phyloP scores from a whole-genome alignment of 2,113 vertebrate species.

The Spheniscus mendiculus region DNA sequence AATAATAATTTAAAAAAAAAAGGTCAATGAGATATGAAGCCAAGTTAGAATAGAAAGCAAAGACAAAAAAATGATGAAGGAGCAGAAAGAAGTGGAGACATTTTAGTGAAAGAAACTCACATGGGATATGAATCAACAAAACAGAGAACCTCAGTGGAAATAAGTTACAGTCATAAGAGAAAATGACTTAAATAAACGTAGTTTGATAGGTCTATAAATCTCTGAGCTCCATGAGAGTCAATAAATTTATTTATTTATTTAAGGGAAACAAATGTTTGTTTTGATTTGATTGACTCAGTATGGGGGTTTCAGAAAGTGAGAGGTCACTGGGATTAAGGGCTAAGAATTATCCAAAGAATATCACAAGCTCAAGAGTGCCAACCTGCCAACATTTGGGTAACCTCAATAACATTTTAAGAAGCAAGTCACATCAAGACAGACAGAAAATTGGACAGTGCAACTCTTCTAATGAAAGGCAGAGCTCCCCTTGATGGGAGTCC shows the following conservation, averaged over 20 bases:
- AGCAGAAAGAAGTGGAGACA: background rate
- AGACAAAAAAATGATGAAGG: background rate
- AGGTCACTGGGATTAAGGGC: background rate
- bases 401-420: background rate
- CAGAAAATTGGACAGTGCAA: background rate
- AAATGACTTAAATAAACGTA: conserved; percentile 9
- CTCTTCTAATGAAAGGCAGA: background rate
- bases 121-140: background rate
- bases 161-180: background rate
- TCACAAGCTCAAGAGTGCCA: background rate
- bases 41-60: background rate
- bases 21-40: background rate
- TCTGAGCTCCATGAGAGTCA: background rate
- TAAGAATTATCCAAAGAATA: background rate
- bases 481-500: rapidly evolving
- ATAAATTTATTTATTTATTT: background rate
- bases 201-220: conserved; percentile 20
- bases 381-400: background rate
- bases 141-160: background rate
- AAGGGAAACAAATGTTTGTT: background rate
- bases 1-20: no score
- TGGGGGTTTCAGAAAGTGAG: background rate
- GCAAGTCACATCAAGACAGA: background rate
- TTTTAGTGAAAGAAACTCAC: background rate
- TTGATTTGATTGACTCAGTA: background rate